These are phyloP conservation scores for Cotesia congregata DNA, from an alignment of 2,888 invertebrate genomes.

Conservation along the genomic window DNA sequence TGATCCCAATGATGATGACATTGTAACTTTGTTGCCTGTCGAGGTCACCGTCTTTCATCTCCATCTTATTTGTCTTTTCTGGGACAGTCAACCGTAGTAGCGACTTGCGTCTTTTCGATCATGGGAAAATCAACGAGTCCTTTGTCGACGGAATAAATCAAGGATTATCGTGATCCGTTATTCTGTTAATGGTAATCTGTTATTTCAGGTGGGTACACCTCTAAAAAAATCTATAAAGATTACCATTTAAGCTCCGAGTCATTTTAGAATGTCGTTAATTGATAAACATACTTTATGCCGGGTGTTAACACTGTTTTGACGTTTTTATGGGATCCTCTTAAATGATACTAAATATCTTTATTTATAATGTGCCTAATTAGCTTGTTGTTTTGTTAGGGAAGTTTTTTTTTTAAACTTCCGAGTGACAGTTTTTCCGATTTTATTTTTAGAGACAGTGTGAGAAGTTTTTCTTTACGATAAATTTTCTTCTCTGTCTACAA, in stretches of 20 bases:
- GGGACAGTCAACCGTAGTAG: no score
- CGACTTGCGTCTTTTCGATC: no score
- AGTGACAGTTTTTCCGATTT: no score
- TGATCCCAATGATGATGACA: background rate
- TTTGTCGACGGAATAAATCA: no score
- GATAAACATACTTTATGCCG: background rate
- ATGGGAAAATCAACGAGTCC: no score
- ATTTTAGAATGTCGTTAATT: background rate
- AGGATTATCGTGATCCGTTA: no score
- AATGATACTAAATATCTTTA: background rate
- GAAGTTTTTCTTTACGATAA: no score
- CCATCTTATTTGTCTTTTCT: slow-evolving; percentile 4
- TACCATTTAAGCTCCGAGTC: background rate
- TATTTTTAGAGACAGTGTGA: no score
- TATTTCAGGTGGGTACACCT: background rate
- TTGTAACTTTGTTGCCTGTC: background rate
- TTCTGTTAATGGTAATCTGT: background rate
- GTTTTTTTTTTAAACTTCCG: no score
- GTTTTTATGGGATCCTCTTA: background rate
- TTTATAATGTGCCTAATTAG: background rate
- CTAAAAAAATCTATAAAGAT: background rate
- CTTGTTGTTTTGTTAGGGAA: background rate
- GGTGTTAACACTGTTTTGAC: slow-evolving; percentile 18
- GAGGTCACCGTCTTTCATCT: slow-evolving; percentile 5
- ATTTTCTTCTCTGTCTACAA: no score